Evolutionary conservation across 2,113 vertebrate species (phyloP).

Genomic region (Platanista minor): DNA sequence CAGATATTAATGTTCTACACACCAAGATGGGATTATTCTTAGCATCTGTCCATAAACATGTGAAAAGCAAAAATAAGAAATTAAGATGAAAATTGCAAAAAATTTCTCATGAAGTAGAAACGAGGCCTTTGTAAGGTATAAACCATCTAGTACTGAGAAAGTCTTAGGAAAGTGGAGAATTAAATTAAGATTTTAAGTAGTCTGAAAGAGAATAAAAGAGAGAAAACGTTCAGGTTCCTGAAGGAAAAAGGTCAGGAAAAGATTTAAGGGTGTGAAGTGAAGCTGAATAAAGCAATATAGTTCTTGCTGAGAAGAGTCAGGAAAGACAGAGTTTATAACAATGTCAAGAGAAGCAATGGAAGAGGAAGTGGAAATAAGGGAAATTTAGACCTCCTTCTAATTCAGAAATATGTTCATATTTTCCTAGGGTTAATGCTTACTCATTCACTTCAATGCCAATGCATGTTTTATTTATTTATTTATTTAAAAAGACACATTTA

Average conservation of each 20-base stretch:
- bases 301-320: neutral
- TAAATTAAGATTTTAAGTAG: neutral
- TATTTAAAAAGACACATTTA: no score
- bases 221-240: neutral
- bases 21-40: neutral
- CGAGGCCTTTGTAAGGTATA: neutral
- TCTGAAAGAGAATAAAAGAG: neutral
- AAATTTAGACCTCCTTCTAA: neutral
- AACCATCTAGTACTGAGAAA: neutral
- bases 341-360: neutral
- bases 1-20: neutral
- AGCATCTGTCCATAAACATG: neutral
- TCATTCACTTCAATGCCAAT: neutral
- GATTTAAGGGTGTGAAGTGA: neutral
- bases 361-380: neutral
- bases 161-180: neutral
- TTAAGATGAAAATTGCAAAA: neutral
- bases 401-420: neutral
- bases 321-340: neutral
- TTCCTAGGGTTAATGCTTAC: neutral
- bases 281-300: neutral
- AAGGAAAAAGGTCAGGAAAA: neutral
- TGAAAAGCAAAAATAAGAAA: neutral
- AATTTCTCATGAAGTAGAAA: neutral
- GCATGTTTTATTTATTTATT: neutral